These are phyloP conservation scores for Dryoscopus gambensis DNA, from an alignment of 2,113 vertebrate genomes.

Conservation along the genomic window DNA sequence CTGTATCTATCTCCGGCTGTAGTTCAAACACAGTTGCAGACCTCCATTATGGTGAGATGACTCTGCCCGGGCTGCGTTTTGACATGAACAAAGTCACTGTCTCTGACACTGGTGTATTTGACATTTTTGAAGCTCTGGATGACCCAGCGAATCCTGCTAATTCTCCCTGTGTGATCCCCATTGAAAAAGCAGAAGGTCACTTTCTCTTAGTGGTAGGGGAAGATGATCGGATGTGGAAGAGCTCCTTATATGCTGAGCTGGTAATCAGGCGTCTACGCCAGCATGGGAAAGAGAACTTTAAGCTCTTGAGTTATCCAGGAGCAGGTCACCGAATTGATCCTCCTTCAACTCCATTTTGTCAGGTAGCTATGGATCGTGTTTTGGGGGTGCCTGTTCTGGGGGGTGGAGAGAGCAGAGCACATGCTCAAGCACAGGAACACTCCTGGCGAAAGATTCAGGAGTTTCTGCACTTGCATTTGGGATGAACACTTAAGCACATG, in stretches of 20 bases:
- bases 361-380: conserved; percentile 55
- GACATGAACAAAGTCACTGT: conserved; percentile 62
- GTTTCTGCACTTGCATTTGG: conserved; percentile 68
- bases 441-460: conserved; percentile 73
- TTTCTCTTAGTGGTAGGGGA: conserved; percentile 71
- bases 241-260: conserved; percentile 66
- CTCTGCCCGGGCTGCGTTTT: conserved; percentile 64
- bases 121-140: conserved; percentile 68
- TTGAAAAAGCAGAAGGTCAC: conserved; percentile 70
- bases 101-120: conserved; percentile 58
- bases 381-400: conserved; percentile 61
- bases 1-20: conserved; percentile 69
- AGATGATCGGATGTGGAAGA: conserved; percentile 71
- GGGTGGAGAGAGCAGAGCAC: conserved; percentile 64
- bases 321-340: conserved; percentile 71
- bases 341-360: conserved; percentile 64
- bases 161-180: conserved; percentile 45
- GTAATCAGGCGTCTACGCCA: conserved; percentile 49
- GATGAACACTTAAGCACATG: not conserved
- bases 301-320: conserved; percentile 67
- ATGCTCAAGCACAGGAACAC: conserved; percentile 69
- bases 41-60: conserved; percentile 55
- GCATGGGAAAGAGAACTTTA: conserved; percentile 66
- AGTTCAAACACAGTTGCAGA: conserved; percentile 65
- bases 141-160: conserved; percentile 64